phyloP scores from a whole-genome alignment of 2,113 vertebrate genomes.

The Actenoides lindsayi region DNA sequence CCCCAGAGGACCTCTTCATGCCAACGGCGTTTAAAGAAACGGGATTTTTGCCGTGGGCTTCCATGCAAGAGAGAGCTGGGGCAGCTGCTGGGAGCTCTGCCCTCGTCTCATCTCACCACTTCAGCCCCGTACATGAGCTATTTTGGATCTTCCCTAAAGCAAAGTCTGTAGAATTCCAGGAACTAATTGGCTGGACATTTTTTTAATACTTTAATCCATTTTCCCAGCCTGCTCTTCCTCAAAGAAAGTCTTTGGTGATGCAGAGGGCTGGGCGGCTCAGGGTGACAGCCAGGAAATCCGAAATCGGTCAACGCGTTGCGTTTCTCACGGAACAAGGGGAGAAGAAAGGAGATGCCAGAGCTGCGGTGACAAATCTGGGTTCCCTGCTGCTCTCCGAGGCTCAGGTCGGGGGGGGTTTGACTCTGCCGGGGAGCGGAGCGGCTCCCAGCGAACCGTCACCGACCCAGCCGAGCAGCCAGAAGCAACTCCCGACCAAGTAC shows the following conservation, averaged over 20 bases:
- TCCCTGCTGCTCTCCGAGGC: background rate
- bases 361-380: background rate
- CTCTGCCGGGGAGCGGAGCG: background rate
- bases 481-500: background rate
- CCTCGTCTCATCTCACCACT: background rate
- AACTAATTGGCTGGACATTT: background rate
- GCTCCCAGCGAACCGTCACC: fast-evolving
- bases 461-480: background rate
- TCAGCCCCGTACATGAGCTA: background rate
- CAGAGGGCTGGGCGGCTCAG: background rate
- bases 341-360: background rate
- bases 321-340: background rate
- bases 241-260: background rate
- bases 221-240: background rate
- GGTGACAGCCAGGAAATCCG: background rate
- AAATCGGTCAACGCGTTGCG: background rate
- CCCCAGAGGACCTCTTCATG: background rate
- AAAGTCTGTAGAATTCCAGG: background rate
- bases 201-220: background rate
- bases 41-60: slow-evolving; percentile 5
- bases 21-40: background rate
- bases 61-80: background rate
- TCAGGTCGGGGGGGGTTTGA: background rate
- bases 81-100: background rate
- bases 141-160: slow-evolving; percentile 9